Evolutionary conservation across 1,140 invertebrate genomes (phyloP).

Genomic region (Pseudomyrmex gracilis): DNA sequence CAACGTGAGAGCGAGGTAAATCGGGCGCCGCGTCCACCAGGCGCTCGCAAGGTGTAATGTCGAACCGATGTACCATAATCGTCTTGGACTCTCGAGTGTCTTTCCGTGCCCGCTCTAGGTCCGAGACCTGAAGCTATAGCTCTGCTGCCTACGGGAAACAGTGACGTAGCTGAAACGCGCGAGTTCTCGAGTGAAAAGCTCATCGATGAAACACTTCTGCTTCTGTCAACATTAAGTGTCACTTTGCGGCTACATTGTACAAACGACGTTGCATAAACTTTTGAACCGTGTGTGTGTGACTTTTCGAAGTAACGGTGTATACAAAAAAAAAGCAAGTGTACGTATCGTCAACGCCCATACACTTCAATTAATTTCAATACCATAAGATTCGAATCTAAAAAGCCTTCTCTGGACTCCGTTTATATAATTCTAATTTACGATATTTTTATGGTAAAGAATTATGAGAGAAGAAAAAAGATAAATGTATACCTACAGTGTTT

Average conservation of each 20-base stretch:
- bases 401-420: too few relatives aligned
- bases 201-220: background rate
- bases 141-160: constrained; percentile 32
- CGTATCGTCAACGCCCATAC: too few relatives aligned
- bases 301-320: constrained; percentile 6
- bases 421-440: too few relatives aligned
- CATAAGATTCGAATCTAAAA: too few relatives aligned
- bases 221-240: constrained; percentile 20
- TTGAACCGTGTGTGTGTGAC: background rate
- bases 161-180: constrained; percentile 48
- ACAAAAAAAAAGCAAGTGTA: too few relatives aligned
- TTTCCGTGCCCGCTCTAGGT: constrained; percentile 20
- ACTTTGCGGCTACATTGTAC: background rate
- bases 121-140: too few relatives aligned
- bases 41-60: constrained; percentile 60
- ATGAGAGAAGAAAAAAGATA: too few relatives aligned
- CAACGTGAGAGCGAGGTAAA: constrained; percentile 14
- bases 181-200: background rate
- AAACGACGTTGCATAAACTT: constrained; percentile 7
- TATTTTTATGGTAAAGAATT: too few relatives aligned
- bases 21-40: background rate
- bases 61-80: constrained; percentile 56
- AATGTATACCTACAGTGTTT: too few relatives aligned
- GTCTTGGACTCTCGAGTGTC: constrained; percentile 39
- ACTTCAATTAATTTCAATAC: too few relatives aligned